Conservation (phyloP, 2,113 vertebrate species). For the Psammodynastes pulverulentus region DNA sequence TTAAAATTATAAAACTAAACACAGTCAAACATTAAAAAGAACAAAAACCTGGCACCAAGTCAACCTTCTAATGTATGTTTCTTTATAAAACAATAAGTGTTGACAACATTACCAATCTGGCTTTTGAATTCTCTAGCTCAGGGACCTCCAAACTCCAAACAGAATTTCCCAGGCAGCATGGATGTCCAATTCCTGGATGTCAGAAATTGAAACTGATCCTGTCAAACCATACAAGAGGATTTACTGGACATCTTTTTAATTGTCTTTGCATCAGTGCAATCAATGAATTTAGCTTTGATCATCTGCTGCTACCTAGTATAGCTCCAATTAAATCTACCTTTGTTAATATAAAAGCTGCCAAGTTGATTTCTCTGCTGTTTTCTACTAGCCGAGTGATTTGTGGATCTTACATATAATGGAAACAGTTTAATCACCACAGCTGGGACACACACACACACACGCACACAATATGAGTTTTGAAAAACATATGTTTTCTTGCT, state of each 20-base stretch:
- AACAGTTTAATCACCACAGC: background rate
- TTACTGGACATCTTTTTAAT: background rate
- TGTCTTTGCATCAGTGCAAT: background rate
- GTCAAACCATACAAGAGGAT: background rate
- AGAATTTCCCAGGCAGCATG: background rate
- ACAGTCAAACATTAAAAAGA: too few relatives aligned
- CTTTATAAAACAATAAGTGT: background rate
- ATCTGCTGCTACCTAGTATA: background rate
- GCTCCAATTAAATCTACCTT: background rate
- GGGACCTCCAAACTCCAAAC: too few relatives aligned
- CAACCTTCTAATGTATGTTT: too few relatives aligned
- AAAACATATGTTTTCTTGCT: background rate
- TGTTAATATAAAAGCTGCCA: background rate
- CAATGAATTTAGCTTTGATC: background rate
- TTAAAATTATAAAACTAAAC: background rate
- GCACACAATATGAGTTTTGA: background rate
- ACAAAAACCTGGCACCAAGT: too few relatives aligned
- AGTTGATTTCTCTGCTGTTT: background rate
- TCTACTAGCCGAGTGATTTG: background rate
- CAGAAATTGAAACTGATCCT: background rate
- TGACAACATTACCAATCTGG: background rate
- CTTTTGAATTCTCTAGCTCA: background rate
- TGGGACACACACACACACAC: background rate
- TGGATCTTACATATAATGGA: background rate
- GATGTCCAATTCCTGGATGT: background rate